A percentile compares a stretch with the other conserved stretches of the same genome.
Evolutionary conservation across 2,797 vertebrate genomes (phyloP).

Genomic region (Caiman crocodilus): DNA sequence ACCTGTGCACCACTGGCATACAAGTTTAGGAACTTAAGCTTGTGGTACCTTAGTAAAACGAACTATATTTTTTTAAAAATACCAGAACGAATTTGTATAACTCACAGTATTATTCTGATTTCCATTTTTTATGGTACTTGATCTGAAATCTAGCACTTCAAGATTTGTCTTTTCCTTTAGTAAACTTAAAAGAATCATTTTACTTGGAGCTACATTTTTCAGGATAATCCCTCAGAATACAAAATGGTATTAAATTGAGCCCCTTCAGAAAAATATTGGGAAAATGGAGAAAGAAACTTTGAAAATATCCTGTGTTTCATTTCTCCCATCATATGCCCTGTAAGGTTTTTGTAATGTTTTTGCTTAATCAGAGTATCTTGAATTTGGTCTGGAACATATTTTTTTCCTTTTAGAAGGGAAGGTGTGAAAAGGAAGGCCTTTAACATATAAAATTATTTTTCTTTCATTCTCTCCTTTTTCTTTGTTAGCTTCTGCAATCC

Average conservation of each 20-base stretch:
- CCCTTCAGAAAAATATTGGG: background rate
- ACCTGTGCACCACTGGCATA: conserved; percentile 48
- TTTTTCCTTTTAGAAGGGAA: background rate
- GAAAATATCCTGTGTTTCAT: background rate
- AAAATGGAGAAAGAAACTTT: conserved; percentile 1
- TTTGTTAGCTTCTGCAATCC: conserved; percentile 91
- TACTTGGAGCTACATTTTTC: conserved; percentile 15
- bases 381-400: background rate
- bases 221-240: background rate
- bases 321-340: background rate
- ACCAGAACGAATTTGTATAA: background rate
- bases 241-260: background rate
- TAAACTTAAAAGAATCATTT: background rate
- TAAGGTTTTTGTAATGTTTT: background rate
- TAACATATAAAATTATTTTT: background rate
- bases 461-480: conserved; percentile 43
- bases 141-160: background rate
- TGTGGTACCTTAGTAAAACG: conserved; percentile 20
- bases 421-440: background rate
- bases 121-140: background rate
- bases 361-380: background rate
- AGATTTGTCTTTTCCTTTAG: background rate
- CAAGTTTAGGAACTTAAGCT: conserved; percentile 19
- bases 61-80: background rate
- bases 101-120: background rate